Conservation (phyloP, 2,888 invertebrate species). For the Paralinhomoeus sp. region DNA sequence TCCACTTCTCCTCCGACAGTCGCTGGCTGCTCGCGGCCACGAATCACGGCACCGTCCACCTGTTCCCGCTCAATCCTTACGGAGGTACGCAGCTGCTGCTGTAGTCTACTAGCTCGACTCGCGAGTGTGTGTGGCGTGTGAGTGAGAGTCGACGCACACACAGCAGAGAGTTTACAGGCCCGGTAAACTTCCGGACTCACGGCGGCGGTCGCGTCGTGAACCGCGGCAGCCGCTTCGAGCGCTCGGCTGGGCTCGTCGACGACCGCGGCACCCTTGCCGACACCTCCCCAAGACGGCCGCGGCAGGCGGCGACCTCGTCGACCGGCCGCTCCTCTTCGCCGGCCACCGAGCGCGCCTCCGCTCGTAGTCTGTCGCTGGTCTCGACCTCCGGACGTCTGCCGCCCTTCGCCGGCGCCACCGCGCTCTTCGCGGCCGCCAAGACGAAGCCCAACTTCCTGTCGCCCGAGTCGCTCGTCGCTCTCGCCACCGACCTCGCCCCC, state of each 20-base stretch:
- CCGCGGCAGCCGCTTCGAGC: constrained; percentile 48
- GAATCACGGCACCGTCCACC: constrained; percentile 73
- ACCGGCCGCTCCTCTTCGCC: too few relatives aligned
- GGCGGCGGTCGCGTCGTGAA: constrained; percentile 79
- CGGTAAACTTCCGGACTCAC: constrained; percentile 71
- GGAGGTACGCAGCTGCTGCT: constrained; percentile 11
- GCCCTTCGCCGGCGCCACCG: constrained; percentile 63
- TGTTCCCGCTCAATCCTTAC: constrained; percentile 86
- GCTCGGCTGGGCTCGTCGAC: constrained; percentile 35
- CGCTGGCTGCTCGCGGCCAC: constrained; percentile 93
- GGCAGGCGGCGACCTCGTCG: too few relatives aligned
- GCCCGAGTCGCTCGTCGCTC: constrained; percentile 15
- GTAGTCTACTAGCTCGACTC: too few relatives aligned
- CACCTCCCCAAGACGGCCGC: too few relatives aligned
- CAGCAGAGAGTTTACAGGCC: constrained; percentile 30
- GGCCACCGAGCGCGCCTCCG: constrained; percentile 1
- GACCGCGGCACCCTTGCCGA: too few relatives aligned
- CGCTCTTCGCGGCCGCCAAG: constrained; percentile 58
- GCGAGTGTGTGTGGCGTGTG: too few relatives aligned
- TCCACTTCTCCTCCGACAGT: constrained; percentile 65
- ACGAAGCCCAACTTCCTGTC: constrained; percentile 28
- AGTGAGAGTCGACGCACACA: not conserved
- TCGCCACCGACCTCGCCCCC: constrained; percentile 18
- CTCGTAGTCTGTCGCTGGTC: constrained; percentile 8
- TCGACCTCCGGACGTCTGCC: constrained; percentile 57